A percentile compares a stretch with the other conserved stretches of the same genome.
Evolutionary conservation across 2,113 vertebrate species (phyloP).

Genomic region (Oophaga pumilio): DNA sequence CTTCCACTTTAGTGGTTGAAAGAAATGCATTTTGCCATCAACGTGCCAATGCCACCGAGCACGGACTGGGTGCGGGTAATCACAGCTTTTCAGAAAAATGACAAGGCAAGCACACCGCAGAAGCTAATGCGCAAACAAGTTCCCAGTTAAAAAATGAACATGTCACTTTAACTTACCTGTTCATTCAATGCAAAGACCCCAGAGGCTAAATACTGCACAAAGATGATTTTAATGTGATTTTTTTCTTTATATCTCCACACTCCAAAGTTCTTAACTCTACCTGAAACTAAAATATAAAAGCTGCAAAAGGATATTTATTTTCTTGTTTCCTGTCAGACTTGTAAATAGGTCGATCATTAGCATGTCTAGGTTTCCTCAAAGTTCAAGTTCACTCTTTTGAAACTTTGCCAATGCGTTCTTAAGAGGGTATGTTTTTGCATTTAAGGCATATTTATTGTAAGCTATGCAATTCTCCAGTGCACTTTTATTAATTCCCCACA

Average conservation of each 20-base stretch:
- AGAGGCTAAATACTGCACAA: constrained; percentile 62
- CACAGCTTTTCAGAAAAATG: constrained; percentile 62
- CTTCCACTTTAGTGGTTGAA: constrained; percentile 58
- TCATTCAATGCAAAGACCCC: constrained; percentile 62
- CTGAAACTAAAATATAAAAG: constrained; percentile 44
- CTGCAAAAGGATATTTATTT: constrained; percentile 37
- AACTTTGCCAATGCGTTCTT: constrained; percentile 26
- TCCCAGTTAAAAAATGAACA: constrained; percentile 71
- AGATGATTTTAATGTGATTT: constrained; percentile 57
- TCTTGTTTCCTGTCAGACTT: constrained; percentile 11
- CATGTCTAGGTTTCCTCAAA: neutral
- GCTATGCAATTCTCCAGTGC: too few species aligned
- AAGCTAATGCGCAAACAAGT: constrained; percentile 72
- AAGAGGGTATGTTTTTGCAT: neutral
- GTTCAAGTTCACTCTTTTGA: constrained; percentile 6
- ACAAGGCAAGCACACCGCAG: constrained; percentile 63
- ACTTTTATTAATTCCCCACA: too few species aligned
- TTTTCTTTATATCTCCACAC: constrained; percentile 46
- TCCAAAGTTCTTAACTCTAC: constrained; percentile 34
- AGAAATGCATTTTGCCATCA: constrained; percentile 42
- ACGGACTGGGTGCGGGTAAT: constrained; percentile 29
- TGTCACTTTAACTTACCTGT: constrained; percentile 69
- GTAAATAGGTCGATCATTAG: constrained; percentile 35
- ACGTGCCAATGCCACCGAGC: constrained; percentile 19
- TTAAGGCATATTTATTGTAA: too few species aligned